Evolutionary conservation across 1,140 invertebrate species (phyloP).

Genomic region (Drosophila prosaltans): DNA sequence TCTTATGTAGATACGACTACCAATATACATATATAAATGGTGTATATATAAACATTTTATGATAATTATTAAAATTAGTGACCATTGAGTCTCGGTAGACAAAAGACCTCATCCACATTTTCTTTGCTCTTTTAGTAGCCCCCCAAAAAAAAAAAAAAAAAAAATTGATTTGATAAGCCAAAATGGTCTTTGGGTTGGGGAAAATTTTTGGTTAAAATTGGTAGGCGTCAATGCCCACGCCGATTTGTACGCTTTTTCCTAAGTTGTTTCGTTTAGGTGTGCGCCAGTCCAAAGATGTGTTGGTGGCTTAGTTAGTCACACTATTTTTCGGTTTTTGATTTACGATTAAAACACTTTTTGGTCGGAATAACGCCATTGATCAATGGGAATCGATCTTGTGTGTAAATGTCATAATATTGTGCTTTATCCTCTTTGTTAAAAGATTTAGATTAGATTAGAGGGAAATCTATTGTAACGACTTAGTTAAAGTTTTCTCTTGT

Average conservation of each 20-base stretch:
- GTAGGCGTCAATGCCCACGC: conserved; percentile 66
- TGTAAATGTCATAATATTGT: not conserved
- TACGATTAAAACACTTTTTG: conserved; percentile 38
- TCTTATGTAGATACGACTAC: conserved; percentile 36
- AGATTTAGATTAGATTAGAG: not conserved
- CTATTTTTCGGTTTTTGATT: conserved; percentile 7
- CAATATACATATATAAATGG: not conserved
- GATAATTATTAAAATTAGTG: conserved; percentile 68
- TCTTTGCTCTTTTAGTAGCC: conserved; percentile 34
- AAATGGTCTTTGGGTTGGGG: conserved; percentile 43
- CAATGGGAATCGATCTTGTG: conserved; percentile 22
- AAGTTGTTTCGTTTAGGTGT: conserved; percentile 31
- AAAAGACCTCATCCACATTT: conserved; percentile 51
- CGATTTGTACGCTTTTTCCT: conserved; percentile 56
- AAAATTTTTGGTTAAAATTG: conserved; percentile 35
- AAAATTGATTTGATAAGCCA: conserved; percentile 72
- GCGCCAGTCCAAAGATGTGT: not conserved
- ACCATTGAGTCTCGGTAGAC: conserved; percentile 44
- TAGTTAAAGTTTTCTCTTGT: too few species aligned
- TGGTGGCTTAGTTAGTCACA: conserved; percentile 13
- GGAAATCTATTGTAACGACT: not conserved
- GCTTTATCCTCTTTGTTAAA: not conserved
- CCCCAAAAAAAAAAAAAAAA: conserved; percentile 17
- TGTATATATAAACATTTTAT: conserved; percentile 45
- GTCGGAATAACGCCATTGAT: conserved; percentile 34